These are phyloP conservation scores for Imbricaverruca yamaguchii DNA, from an alignment of 2,888 invertebrate species.

Conservation along the genomic window DNA sequence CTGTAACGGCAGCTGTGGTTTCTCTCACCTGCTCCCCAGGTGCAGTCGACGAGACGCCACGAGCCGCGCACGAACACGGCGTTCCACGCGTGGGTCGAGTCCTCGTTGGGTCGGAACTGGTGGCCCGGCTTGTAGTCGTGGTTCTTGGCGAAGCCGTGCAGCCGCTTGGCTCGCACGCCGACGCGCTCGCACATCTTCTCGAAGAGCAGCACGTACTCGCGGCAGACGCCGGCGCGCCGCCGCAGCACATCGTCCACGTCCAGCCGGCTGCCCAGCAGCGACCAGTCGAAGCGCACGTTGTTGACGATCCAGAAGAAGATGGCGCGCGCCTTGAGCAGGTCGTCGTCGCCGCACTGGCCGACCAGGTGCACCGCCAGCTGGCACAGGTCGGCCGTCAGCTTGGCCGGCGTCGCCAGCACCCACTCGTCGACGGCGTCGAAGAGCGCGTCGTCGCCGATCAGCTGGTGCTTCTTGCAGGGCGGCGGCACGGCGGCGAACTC, in stretches of 20 bases:
- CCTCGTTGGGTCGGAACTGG: conserved; percentile 36
- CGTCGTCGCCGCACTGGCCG: conserved; percentile 27
- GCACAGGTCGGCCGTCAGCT: conserved; percentile 23
- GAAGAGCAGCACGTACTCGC: conserved; percentile 37
- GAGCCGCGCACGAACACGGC: conserved; percentile 38
- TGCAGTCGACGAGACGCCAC: conserved; percentile 38
- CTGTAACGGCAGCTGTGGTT: too few species aligned
- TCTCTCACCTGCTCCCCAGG: conserved; percentile 37
- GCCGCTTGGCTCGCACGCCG: conserved; percentile 36
- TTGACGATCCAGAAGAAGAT: conserved; percentile 38
- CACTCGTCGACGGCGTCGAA: conserved; percentile 28
- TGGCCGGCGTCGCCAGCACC: conserved; percentile 26
- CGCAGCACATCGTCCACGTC: conserved; percentile 35
- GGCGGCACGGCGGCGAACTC: conserved; percentile 38
- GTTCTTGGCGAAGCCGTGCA: conserved; percentile 39
- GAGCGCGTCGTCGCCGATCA: conserved; percentile 31
- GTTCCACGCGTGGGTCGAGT: conserved; percentile 37
- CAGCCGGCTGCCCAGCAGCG: conserved; percentile 35
- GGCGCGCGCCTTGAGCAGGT: conserved; percentile 36
- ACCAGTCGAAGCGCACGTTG: conserved; percentile 38
- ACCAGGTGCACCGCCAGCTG: conserved; percentile 27
- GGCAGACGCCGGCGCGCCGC: conserved; percentile 36
- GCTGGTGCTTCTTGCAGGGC: conserved; percentile 35
- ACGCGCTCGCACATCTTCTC: conserved; percentile 37
- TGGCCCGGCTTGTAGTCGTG: conserved; percentile 36